Evolutionary conservation across 1,140 invertebrate species (phyloP).

Genomic region (Plodia interpunctella): DNA sequence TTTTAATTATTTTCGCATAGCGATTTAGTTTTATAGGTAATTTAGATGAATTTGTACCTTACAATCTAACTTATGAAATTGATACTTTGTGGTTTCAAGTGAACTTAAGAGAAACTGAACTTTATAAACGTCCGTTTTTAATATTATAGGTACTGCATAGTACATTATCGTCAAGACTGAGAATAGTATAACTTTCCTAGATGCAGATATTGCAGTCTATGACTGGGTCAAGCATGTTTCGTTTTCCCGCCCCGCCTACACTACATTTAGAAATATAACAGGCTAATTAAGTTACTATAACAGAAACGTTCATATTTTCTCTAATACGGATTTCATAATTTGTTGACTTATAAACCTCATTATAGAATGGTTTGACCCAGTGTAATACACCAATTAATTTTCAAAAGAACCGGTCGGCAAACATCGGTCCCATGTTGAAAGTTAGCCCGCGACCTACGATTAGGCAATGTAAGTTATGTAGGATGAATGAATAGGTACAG

Average conservation of each 20-base stretch:
- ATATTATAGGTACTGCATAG: too few species aligned
- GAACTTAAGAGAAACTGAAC: too few species aligned
- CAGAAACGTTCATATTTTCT: constrained; percentile 12
- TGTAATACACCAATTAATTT: constrained; percentile 60
- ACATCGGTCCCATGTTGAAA: constrained; percentile 52
- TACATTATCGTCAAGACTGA: constrained; percentile 5
- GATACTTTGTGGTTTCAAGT: constrained; percentile 1
- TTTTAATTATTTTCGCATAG: constrained; percentile 10
- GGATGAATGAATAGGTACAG: constrained; percentile 28
- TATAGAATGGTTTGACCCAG: constrained; percentile 38
- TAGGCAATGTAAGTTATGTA: constrained; percentile 52
- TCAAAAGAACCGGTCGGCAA: constrained; percentile 58
- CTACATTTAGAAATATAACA: not conserved
- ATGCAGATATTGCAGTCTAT: constrained; percentile 20
- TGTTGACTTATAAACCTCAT: constrained; percentile 53
- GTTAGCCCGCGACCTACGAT: constrained; percentile 55
- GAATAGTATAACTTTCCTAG: constrained; percentile 27
- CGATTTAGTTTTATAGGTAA: constrained; percentile 14
- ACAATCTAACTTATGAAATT: constrained; percentile 16
- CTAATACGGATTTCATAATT: constrained; percentile 43
- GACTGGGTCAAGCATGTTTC: constrained; percentile 16
- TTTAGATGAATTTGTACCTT: constrained; percentile 2
- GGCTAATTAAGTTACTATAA: not conserved
- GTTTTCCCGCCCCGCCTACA: not conserved
- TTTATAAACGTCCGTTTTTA: not conserved